These are phyloP conservation scores for Scotopteryx bipunctaria DNA, from an alignment of 2,888 invertebrate genomes.

Conservation along the genomic window DNA sequence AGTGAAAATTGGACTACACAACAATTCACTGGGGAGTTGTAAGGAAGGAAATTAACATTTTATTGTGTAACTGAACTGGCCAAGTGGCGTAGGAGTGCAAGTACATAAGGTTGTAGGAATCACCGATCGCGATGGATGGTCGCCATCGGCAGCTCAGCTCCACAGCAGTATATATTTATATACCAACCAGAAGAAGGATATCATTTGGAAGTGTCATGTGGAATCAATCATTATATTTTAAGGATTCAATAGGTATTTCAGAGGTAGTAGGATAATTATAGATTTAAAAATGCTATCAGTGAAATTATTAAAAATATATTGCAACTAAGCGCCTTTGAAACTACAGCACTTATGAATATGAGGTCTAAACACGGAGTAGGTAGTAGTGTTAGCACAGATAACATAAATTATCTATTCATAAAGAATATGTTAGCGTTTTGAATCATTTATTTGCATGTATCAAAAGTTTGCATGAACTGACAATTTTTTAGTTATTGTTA, in stretches of 20 bases:
- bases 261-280: constrained; percentile 3
- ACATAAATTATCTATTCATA: constrained; percentile 36
- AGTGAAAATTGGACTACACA: too few species aligned
- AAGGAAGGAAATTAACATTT: too few species aligned
- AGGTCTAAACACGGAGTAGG: constrained; percentile 29
- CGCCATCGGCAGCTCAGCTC: not conserved
- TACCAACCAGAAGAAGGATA: not conserved
- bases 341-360: constrained; percentile 31
- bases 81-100: not conserved
- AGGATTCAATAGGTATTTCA: not conserved
- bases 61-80: not conserved
- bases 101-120: not conserved
- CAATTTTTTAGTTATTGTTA: constrained; percentile 48
- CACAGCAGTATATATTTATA: not conserved
- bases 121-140: too few species aligned
- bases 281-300: not conserved
- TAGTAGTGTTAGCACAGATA: constrained; percentile 49
- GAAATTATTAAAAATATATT: not conserved
- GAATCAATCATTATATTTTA: constrained; percentile 15
- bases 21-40: too few species aligned
- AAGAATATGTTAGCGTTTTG: constrained; percentile 34
- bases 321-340: constrained; percentile 26
- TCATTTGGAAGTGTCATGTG: constrained; percentile 13
- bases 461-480: constrained; percentile 52
- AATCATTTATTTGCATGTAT: constrained; percentile 60